phyloP scores from a whole-genome alignment of 2,888 invertebrate species.

The Iselma pallidipennis region DNA sequence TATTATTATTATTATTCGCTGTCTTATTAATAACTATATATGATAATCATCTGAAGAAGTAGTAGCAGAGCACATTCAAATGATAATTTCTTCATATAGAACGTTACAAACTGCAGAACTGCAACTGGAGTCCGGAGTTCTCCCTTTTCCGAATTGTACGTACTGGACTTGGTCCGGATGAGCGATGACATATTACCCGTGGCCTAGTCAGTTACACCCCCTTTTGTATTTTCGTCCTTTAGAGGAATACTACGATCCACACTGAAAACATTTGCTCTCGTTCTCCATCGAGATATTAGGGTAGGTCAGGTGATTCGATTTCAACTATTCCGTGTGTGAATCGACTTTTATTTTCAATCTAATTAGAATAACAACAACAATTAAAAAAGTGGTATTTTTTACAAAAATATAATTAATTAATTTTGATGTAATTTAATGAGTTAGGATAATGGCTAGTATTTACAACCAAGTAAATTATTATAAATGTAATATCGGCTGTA shows the following conservation, averaged over 20 bases:
- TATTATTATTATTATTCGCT: no score
- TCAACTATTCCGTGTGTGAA: no score
- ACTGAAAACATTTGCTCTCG: constrained; percentile 38
- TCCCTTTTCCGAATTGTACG: constrained; percentile 42
- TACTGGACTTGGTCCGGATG: constrained; percentile 50
- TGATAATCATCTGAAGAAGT: no score
- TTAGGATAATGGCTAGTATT: background rate
- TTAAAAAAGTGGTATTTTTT: background rate
- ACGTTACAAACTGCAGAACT: constrained; percentile 28
- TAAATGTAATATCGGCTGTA: background rate
- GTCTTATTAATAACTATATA: no score
- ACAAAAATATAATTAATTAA: background rate
- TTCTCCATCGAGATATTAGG: constrained; percentile 30
- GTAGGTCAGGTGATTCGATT: constrained; percentile 32
- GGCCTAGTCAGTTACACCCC: constrained; percentile 43
- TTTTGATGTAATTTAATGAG: background rate
- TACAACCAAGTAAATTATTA: background rate
- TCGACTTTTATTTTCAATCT: background rate
- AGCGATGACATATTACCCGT: constrained; percentile 52
- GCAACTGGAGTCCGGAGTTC: constrained; percentile 32
- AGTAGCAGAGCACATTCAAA: constrained; percentile 17
- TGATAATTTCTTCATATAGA: constrained; percentile 25
- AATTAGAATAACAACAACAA: background rate
- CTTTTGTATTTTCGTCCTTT: constrained; percentile 39
- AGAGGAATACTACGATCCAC: constrained; percentile 35